phyloP scores from a whole-genome alignment of 37 sponge, comb jelly and placozoan species.

The Tethya wilhelma region DNA sequence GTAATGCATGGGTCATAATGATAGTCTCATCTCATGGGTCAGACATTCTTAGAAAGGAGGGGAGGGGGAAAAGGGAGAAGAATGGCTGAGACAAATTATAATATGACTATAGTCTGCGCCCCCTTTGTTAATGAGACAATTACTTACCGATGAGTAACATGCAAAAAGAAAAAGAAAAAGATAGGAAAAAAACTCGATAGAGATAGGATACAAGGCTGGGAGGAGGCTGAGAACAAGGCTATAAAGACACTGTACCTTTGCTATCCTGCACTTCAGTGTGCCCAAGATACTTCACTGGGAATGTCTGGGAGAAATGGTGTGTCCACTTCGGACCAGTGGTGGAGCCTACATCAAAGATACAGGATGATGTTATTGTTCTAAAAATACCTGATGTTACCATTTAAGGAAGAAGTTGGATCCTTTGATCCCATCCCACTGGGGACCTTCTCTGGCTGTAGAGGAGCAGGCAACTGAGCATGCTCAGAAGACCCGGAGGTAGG shows the following conservation, averaged over 20 bases:
- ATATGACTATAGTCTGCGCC: too few relatives aligned
- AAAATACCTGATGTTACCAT: too few relatives aligned
- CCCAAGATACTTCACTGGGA: slow-evolving; percentile 59
- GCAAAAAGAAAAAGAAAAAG: slow-evolving; percentile 3
- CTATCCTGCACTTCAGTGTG: slow-evolving; percentile 56
- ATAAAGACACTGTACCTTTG: slow-evolving; percentile 16
- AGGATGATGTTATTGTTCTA: too few relatives aligned
- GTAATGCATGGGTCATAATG: background rate
- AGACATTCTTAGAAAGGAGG: background rate
- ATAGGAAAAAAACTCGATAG: slow-evolving; percentile 19
- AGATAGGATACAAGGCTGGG: background rate
- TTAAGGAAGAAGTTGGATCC: too few relatives aligned
- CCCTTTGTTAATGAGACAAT: too few relatives aligned
- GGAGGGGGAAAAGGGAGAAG: background rate
- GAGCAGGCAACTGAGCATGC: slow-evolving; percentile 1
- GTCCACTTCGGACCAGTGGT: background rate
- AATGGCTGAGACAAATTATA: too few relatives aligned
- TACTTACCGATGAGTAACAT: too few relatives aligned
- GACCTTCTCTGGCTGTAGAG: slow-evolving; percentile 25
- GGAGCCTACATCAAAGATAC: too few relatives aligned
- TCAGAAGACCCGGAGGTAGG: background rate
- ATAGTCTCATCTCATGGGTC: background rate
- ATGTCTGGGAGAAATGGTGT: slow-evolving; percentile 7
- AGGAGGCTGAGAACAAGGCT: background rate
- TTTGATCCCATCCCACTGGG: background rate